A percentile compares a stretch with the other conserved stretches of the same genome.
Conservation (phyloP, 2,888 invertebrate genomes). For the Acanthosepion pharaonis region DNA sequence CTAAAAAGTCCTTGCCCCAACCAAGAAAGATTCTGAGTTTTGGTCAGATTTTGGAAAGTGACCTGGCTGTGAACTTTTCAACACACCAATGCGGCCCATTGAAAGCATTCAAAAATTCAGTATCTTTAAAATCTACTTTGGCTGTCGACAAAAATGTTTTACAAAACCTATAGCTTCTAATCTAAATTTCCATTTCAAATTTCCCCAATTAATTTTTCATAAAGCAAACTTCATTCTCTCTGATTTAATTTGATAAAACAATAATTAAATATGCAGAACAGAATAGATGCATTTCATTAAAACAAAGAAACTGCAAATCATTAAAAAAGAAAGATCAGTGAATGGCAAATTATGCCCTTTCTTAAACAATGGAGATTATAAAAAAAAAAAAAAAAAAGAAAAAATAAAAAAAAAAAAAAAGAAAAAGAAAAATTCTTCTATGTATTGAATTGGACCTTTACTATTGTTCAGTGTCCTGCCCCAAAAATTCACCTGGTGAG, state of each 20-base stretch:
- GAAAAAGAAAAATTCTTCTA: background rate
- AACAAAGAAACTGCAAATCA: slow-evolving; percentile 11
- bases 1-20: too few relatives aligned
- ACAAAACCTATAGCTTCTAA: too few relatives aligned
- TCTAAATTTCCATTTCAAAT: too few relatives aligned
- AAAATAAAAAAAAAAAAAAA: too few relatives aligned
- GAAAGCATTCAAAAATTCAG: too few relatives aligned
- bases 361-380: background rate
- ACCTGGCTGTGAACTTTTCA: too few relatives aligned
- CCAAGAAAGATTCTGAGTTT: too few relatives aligned
- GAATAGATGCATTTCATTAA: background rate
- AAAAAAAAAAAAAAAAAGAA: too few relatives aligned
- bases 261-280: background rate
- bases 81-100: too few relatives aligned
- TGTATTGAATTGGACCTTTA: background rate
- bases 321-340: background rate
- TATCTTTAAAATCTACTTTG: too few relatives aligned
- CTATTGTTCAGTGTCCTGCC: background rate
- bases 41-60: too few relatives aligned
- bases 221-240: background rate
- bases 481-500: background rate
- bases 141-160: too few relatives aligned
- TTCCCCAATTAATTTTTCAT: background rate
- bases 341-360: background rate
- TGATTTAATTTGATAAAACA: background rate